Percentiles rank a stretch among this genome's conserved stretches.
Evolutionary conservation across 2,888 invertebrate genomes (phyloP).

Genomic region (Bugula neritina): DNA sequence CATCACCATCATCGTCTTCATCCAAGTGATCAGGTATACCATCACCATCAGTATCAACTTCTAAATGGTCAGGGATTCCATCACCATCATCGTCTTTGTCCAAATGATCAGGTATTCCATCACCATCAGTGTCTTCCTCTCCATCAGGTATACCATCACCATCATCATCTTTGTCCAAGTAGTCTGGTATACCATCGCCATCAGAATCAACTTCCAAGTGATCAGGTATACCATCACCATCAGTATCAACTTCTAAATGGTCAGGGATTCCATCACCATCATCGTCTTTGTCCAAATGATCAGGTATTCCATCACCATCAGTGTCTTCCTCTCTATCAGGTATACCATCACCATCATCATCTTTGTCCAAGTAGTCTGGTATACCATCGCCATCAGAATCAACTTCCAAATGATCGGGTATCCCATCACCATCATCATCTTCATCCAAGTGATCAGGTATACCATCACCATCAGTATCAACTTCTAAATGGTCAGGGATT

Average conservation of each 20-base stretch:
- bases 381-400: constrained; percentile 15
- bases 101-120: constrained; percentile 10
- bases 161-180: constrained; percentile 11
- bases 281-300: constrained; percentile 5
- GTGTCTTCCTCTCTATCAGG: background rate
- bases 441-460: background rate
- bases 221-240: constrained; percentile 16
- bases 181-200: constrained; percentile 15
- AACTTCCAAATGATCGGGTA: background rate
- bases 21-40: constrained; percentile 16
- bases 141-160: background rate
- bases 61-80: constrained; percentile 16
- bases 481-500: constrained; percentile 9
- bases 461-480: constrained; percentile 14
- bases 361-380: background rate
- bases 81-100: constrained; percentile 11
- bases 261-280: constrained; percentile 14
- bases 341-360: constrained; percentile 14
- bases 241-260: constrained; percentile 13
- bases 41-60: constrained; percentile 13
- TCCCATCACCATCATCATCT: constrained; percentile 13
- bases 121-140: constrained; percentile 14
- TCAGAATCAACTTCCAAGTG: constrained; percentile 2
- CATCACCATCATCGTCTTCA: constrained; percentile 17
- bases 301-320: constrained; percentile 15